phyloP scores from a whole-genome alignment of 2,888 invertebrate species.

The Eupithecia insigniata region DNA sequence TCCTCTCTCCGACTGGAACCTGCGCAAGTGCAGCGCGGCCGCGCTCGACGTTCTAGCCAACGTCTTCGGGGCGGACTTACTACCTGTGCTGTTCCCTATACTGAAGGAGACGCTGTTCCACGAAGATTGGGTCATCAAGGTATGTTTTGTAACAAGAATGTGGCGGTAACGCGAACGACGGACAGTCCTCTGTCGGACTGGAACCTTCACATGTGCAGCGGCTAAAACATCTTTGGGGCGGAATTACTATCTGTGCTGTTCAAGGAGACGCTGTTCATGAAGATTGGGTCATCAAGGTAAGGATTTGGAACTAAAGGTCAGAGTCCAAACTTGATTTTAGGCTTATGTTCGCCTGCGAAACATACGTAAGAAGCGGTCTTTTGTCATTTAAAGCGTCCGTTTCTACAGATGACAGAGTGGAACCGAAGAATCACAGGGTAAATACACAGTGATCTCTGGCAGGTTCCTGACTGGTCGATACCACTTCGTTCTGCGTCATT shows the following conservation, averaged over 20 bases:
- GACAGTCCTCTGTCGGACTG: too few species aligned
- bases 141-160: too few species aligned
- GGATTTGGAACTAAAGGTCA: background rate
- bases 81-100: constrained; percentile 97
- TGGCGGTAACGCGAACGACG: too few species aligned
- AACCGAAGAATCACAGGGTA: background rate
- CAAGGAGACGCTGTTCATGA: constrained; percentile 97
- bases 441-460: too few species aligned
- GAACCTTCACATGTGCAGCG: too few species aligned
- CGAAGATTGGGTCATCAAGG: constrained; percentile 98
- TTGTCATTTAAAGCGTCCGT: background rate
- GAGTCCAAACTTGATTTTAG: background rate
- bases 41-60: constrained; percentile 98
- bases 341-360: background rate
- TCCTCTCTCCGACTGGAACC: constrained; percentile 98
- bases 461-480: too few species aligned
- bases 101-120: constrained; percentile 98
- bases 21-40: constrained; percentile 99
- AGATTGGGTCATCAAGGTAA: constrained; percentile 98
- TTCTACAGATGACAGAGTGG: background rate
- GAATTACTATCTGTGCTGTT: constrained; percentile 96
- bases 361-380: background rate
- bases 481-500: too few species aligned
- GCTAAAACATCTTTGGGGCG: constrained; percentile 98
- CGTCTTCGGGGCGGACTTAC: constrained; percentile 97